Percentiles rank a stretch among this genome's conserved stretches.
phyloP scores from a whole-genome alignment of 2,113 vertebrate species.

The Tetrao urogallus region DNA sequence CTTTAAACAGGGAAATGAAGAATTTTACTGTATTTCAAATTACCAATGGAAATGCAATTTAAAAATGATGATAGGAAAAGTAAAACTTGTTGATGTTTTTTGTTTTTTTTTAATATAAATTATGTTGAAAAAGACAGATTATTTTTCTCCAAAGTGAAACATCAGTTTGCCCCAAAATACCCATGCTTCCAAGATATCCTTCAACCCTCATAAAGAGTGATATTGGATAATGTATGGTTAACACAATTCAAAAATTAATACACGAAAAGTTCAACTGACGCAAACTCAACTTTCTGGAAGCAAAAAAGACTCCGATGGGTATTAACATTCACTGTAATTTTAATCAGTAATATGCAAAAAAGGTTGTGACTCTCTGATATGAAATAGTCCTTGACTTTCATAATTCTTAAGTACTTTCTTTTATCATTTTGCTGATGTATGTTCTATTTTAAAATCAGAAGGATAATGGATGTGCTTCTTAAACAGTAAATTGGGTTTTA shows the following conservation, averaged over 20 bases:
- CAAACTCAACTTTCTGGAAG: constrained; percentile 31
- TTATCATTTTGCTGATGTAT: constrained; percentile 84
- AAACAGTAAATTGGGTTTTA: constrained; percentile 86
- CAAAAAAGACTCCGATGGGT: constrained; percentile 25
- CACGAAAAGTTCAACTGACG: constrained; percentile 27
- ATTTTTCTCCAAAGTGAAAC: neutral
- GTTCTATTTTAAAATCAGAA: constrained; percentile 82
- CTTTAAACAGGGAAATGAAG: neutral
- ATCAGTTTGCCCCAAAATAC: neutral
- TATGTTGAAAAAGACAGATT: neutral
- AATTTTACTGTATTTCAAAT: neutral
- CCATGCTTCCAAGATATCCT: neutral
- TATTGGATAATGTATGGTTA: neutral
- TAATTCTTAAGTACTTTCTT: constrained; percentile 83
- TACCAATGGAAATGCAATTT: neutral
- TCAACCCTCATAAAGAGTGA: neutral
- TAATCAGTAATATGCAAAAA: constrained; percentile 75
- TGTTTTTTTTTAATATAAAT: neutral
- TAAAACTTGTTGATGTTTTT: fast-evolving
- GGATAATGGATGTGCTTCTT: constrained; percentile 87
- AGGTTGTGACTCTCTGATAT: constrained; percentile 77
- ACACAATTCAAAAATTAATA: neutral
- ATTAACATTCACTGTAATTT: constrained; percentile 68
- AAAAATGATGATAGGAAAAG: neutral
- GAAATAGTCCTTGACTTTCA: constrained; percentile 83